These are phyloP conservation scores for Chauna torquata DNA, from an alignment of 2,113 vertebrate species.

Conservation along the genomic window DNA sequence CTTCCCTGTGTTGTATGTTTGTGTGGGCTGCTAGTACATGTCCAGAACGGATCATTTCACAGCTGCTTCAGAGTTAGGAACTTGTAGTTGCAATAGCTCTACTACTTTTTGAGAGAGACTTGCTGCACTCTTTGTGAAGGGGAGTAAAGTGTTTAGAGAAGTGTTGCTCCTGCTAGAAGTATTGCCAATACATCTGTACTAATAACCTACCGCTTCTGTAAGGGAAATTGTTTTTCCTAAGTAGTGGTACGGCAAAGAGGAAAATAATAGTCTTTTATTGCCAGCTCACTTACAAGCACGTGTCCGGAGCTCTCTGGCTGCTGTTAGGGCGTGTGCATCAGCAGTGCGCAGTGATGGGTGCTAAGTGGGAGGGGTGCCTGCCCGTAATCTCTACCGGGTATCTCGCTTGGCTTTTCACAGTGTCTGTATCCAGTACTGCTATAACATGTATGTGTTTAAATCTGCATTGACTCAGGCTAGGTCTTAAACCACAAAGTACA, in stretches of 20 bases:
- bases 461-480: not conserved
- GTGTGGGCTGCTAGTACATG: not conserved
- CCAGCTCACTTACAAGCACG: not conserved
- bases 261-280: not conserved
- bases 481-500: not conserved
- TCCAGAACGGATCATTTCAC: not conserved
- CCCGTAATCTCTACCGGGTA: not conserved
- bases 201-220: not conserved
- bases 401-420: not conserved
- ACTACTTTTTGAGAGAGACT: not conserved
- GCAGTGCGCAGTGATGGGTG: not conserved
- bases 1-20: not conserved
- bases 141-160: not conserved
- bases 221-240: not conserved
- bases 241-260: not conserved
- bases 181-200: not conserved
- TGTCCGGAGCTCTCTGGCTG: not conserved
- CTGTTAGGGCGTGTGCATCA: not conserved
- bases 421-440: slow-evolving; percentile 5
- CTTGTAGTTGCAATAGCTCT: not conserved
- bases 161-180: not conserved
- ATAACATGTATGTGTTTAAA: not conserved
- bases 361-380: not conserved
- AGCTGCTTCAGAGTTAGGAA: not conserved
- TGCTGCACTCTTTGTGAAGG: not conserved